Conservation (phyloP, 2,888 invertebrate genomes). For the Leptopilina myrica region DNA sequence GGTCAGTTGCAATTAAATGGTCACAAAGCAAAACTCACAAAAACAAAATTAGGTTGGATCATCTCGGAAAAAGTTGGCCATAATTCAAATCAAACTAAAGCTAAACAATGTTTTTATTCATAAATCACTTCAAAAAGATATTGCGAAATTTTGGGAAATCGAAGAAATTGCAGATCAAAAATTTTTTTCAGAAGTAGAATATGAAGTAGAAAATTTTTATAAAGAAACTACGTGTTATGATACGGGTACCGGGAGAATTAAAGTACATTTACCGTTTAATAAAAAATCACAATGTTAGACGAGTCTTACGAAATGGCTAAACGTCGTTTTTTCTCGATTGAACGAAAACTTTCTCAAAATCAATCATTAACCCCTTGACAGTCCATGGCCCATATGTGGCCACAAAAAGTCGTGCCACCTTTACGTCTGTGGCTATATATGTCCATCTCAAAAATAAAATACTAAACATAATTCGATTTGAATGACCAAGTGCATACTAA, state of each 20-base stretch:
- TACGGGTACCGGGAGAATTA: not conserved
- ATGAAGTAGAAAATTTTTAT: not conserved
- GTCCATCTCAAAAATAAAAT: too few species aligned
- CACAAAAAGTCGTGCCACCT: too few species aligned
- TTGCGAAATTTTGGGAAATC: not conserved
- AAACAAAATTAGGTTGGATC: constrained; percentile 49
- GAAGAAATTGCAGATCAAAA: not conserved
- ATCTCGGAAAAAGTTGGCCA: not conserved
- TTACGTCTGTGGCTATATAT: too few species aligned
- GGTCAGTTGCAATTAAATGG: too few species aligned
- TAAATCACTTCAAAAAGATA: not conserved
- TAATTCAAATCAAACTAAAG: too few species aligned
- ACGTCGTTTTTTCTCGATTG: not conserved
- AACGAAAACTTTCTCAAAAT: too few species aligned
- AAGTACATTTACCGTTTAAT: not conserved
- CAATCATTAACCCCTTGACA: too few species aligned
- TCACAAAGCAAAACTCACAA: too few species aligned
- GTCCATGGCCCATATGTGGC: too few species aligned
- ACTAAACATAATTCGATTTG: too few species aligned
- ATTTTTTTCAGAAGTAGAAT: not conserved
- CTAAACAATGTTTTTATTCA: too few species aligned
- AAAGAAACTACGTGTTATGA: not conserved
- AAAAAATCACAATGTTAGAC: not conserved
- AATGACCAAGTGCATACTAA: too few species aligned
- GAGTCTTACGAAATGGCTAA: not conserved